These are phyloP conservation scores for Patiria pectinifera DNA, from an alignment of 53 echinoderm and acorn worm genomes.

Conservation along the genomic window DNA sequence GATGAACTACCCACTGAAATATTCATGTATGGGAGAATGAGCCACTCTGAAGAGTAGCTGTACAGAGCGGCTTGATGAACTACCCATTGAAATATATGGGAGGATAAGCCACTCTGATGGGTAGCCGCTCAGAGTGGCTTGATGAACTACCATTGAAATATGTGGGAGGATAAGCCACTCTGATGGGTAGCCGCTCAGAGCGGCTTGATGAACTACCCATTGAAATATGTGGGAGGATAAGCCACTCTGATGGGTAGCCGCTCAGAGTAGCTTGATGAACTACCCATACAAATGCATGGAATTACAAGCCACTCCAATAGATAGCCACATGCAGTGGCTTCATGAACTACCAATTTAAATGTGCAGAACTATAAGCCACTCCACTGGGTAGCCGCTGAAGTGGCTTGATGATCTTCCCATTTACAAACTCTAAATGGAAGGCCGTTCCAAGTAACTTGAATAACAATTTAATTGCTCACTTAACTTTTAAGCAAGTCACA, in stretches of 20 bases:
- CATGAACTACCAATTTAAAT: neutral
- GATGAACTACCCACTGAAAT: neutral
- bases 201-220: neutral
- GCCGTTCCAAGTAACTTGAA: neutral
- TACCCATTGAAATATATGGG: neutral
- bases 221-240: neutral
- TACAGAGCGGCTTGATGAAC: neutral
- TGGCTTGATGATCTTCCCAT: neutral
- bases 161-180: neutral
- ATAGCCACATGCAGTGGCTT: neutral
- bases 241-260: neutral
- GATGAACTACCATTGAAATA: neutral
- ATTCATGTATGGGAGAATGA: neutral
- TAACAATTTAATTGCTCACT: neutral
- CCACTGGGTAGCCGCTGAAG: neutral
- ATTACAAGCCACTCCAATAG: neutral
- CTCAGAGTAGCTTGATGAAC: neutral
- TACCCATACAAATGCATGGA: neutral
- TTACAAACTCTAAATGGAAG: neutral
- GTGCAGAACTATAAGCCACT: neutral
- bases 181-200: neutral
- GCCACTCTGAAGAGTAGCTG: neutral
- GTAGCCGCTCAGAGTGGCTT: neutral
- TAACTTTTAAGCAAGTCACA: too few species aligned
- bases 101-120: neutral